Conservation (phyloP, 2,797 vertebrate genomes). For the Leucoraja ocellata region DNA sequence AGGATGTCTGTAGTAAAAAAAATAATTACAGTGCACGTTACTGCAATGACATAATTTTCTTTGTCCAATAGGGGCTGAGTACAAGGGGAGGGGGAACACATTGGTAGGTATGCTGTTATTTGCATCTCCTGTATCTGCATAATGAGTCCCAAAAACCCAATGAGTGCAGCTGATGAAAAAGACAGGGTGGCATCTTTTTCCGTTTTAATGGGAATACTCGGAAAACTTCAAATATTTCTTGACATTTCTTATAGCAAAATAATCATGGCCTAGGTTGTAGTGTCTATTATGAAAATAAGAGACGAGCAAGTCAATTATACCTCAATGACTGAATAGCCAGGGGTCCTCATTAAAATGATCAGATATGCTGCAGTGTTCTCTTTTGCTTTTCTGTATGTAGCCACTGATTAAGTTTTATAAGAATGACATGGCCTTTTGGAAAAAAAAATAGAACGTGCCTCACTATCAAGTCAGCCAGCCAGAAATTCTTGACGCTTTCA, state of each 20-base stretch:
- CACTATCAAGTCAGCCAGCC: constrained; percentile 68
- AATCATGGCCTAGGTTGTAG: constrained; percentile 85
- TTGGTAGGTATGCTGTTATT: constrained; percentile 54
- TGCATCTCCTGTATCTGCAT: constrained; percentile 80
- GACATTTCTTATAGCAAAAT: constrained; percentile 97
- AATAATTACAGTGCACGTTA: background rate
- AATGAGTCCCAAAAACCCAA: constrained; percentile 77
- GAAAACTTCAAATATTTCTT: constrained; percentile 94
- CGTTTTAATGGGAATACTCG: constrained; percentile 85
- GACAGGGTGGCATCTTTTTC: constrained; percentile 93
- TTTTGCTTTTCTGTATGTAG: constrained; percentile 72
- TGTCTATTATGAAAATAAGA: constrained; percentile 99
- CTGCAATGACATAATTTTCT: constrained; percentile 29
- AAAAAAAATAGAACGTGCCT: constrained; percentile 57
- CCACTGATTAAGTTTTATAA: constrained; percentile 84
- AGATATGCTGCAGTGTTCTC: constrained; percentile 68
- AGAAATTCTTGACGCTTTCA: constrained; percentile 76
- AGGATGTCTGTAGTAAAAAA: constrained; percentile 16
- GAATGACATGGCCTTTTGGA: constrained; percentile 84
- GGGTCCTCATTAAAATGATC: constrained; percentile 99
- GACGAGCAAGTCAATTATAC: constrained; percentile 98
- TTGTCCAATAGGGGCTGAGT: background rate
- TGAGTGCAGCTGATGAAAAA: constrained; percentile 70
- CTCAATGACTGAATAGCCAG: constrained; percentile 97
- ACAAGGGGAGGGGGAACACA: background rate